These are phyloP conservation scores for Xenotilapia longispinis DNA, from an alignment of 2,113 vertebrate genomes.

Conservation along the genomic window DNA sequence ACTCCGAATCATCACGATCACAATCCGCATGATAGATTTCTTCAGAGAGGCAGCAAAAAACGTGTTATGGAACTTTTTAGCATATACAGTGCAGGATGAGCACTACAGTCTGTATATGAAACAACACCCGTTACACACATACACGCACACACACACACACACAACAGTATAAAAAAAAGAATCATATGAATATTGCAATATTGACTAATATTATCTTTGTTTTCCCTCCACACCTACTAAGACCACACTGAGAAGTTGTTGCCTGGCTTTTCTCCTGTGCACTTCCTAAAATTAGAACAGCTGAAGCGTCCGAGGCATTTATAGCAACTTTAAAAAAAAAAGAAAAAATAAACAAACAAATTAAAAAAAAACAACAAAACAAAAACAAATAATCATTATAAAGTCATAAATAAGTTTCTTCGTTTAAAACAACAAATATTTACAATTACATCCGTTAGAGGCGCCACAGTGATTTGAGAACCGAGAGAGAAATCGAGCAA, in stretches of 20 bases:
- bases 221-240: neutral
- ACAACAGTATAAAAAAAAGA: neutral
- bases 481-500: conserved; percentile 16
- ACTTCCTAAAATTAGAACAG: conserved; percentile 9
- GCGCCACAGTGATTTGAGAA: conserved; percentile 56
- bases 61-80: neutral
- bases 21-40: neutral
- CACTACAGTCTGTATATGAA: neutral
- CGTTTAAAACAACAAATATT: conserved; percentile 45
- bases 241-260: neutral
- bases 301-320: conserved; percentile 20
- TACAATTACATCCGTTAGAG: conserved; percentile 44
- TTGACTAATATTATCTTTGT: neutral
- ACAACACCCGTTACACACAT: neutral
- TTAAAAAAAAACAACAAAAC: neutral
- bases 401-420: conserved; percentile 61
- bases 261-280: conserved; percentile 4
- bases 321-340: neutral
- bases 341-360: neutral
- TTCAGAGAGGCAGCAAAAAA: neutral
- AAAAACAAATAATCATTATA: conserved; percentile 13
- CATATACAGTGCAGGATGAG: neutral
- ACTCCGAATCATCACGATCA: neutral
- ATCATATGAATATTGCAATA: neutral
- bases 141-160: neutral